Conservation (phyloP, 2,888 invertebrate species). For the Caradrina kadenii region DNA sequence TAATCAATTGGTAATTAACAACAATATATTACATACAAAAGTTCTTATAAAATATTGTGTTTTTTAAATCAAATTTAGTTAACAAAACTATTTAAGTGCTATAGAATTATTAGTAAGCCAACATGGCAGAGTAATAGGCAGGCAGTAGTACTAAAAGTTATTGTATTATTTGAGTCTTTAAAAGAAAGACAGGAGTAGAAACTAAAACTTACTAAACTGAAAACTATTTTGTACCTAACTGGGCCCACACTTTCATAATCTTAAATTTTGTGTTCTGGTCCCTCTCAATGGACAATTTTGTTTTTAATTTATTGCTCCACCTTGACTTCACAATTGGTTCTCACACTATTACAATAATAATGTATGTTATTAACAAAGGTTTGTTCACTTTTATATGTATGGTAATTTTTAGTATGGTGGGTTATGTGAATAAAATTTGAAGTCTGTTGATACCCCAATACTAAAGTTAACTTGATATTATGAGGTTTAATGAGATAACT, state of each 20-base stretch:
- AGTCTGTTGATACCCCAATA: conserved; percentile 25
- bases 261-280: neutral
- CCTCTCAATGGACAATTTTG: neutral
- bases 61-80: conserved; percentile 6
- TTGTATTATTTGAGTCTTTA: conserved; percentile 1
- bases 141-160: conserved; percentile 12
- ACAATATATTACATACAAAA: conserved; percentile 47
- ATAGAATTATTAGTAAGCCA: conserved; percentile 2
- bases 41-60: neutral
- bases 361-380: conserved; percentile 1
- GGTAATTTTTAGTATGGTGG: conserved; percentile 25
- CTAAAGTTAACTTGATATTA: neutral
- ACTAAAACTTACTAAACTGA: neutral
- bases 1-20: conserved; percentile 70
- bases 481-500: conserved; percentile 5
- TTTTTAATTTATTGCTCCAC: neutral
- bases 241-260: neutral
- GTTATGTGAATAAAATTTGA: conserved; percentile 20
- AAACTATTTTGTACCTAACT: neutral
- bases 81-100: neutral
- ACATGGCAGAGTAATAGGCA: neutral
- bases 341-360: neutral
- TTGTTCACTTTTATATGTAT: conserved; percentile 7
- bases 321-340: conserved; percentile 10
- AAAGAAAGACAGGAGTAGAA: neutral